Conservation (phyloP, 1,140 invertebrate genomes). For the Ooceraea biroi region DNA sequence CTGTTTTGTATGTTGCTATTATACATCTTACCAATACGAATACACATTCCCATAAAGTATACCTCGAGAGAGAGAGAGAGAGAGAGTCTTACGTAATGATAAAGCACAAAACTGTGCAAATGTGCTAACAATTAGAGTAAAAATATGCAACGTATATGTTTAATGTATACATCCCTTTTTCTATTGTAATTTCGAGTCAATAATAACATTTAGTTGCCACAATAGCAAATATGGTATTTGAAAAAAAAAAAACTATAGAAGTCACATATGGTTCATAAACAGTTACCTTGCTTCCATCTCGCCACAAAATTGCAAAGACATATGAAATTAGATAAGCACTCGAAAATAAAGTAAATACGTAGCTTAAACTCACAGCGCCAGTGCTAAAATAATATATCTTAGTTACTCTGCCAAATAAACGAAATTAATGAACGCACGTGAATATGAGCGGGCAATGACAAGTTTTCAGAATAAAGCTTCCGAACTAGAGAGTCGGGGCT, state of each 20-base stretch:
- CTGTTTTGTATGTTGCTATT: neutral
- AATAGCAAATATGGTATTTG: too few species aligned
- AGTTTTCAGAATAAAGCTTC: constrained; percentile 3
- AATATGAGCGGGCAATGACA: constrained; percentile 9
- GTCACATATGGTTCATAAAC: neutral
- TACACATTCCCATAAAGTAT: neutral
- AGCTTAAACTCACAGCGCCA: neutral
- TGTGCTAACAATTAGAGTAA: too few species aligned
- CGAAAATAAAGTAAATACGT: neutral
- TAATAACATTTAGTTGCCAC: too few species aligned
- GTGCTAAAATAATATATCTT: neutral
- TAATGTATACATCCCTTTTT: too few species aligned
- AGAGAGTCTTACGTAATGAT: neutral
- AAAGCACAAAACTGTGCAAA: neutral
- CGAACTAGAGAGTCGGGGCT: constrained; percentile 22
- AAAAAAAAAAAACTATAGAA: neutral
- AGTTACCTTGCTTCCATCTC: neutral
- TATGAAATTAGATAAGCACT: neutral
- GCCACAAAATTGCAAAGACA: neutral
- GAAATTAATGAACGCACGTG: constrained; percentile 50
- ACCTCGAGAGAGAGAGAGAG: too few species aligned
- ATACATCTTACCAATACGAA: neutral
- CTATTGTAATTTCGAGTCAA: neutral
- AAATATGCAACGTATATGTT: neutral
- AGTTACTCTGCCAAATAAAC: constrained; percentile 31